phyloP scores from a whole-genome alignment of 2,113 vertebrate species.

The Fulmarus glacialis region DNA sequence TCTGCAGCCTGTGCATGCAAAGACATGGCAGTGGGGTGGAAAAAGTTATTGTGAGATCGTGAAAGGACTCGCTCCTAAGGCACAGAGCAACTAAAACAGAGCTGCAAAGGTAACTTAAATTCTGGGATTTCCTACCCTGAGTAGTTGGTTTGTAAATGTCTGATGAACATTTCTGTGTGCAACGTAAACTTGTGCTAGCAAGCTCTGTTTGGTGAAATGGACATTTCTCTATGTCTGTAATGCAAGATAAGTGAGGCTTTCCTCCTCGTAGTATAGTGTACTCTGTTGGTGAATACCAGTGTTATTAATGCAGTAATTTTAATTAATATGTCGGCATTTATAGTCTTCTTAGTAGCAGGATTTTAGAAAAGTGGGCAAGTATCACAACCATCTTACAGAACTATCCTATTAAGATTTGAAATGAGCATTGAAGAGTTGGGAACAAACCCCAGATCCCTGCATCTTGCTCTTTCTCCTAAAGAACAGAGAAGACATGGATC shows the following conservation, averaged over 20 bases:
- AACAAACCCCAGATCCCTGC: background rate
- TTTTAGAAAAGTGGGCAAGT: background rate
- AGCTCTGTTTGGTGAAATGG: background rate
- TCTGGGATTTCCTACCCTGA: background rate
- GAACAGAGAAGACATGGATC: background rate
- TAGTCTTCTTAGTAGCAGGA: background rate
- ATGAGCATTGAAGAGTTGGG: background rate
- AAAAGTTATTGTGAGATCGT: background rate
- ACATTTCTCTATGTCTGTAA: background rate
- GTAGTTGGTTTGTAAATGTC: background rate
- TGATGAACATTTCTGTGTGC: background rate
- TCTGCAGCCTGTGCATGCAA: background rate
- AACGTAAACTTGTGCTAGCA: background rate
- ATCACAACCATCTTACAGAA: background rate
- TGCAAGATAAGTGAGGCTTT: background rate
- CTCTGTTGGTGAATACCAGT: background rate
- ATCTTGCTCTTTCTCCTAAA: background rate
- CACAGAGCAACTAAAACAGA: background rate
- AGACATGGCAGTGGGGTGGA: background rate
- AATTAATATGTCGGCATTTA: background rate
- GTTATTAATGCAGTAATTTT: background rate
- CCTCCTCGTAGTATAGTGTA: accelerated
- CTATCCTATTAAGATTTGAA: background rate
- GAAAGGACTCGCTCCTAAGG: background rate
- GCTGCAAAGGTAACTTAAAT: background rate